Percentiles rank a stretch among this genome's conserved stretches.
These are phyloP conservation scores for Danio tinwini DNA, from an alignment of 2,797 vertebrate species.

Conservation along the genomic window DNA sequence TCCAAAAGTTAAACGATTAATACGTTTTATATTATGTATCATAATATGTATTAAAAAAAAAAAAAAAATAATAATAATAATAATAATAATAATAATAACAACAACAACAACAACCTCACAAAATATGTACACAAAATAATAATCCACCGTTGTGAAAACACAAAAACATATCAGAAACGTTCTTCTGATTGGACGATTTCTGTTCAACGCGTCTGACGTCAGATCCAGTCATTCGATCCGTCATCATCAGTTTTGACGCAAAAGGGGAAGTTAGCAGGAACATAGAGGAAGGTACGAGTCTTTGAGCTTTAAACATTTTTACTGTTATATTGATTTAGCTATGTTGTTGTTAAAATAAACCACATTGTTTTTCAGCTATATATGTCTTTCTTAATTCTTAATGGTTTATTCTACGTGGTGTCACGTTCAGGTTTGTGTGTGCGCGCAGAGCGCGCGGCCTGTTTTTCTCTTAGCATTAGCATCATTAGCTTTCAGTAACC, in stretches of 20 bases:
- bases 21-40: no score
- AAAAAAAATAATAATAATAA: no score
- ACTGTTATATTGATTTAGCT: neutral
- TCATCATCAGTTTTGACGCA: slow-evolving; percentile 73
- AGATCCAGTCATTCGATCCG: slow-evolving; percentile 73
- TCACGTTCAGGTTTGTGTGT: neutral
- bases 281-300: slow-evolving; percentile 63
- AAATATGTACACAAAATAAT: neutral
- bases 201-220: slow-evolving; percentile 64
- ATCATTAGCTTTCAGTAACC: slow-evolving; percentile 17
- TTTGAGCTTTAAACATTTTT: neutral
- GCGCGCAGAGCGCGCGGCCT: slow-evolving; percentile 35
- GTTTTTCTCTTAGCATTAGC: slow-evolving; percentile 44
- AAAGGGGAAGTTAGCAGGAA: slow-evolving; percentile 80
- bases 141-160: neutral
- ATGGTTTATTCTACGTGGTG: neutral
- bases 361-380: neutral
- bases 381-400: neutral
- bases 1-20: no score
- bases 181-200: slow-evolving; percentile 65
- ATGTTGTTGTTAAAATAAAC: neutral
- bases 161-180: neutral
- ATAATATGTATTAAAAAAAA: neutral
- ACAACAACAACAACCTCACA: no score
- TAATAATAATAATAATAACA: no score